Evolutionary conservation across 2,797 vertebrate genomes (phyloP).

Genomic region (Manis pentadactyla): DNA sequence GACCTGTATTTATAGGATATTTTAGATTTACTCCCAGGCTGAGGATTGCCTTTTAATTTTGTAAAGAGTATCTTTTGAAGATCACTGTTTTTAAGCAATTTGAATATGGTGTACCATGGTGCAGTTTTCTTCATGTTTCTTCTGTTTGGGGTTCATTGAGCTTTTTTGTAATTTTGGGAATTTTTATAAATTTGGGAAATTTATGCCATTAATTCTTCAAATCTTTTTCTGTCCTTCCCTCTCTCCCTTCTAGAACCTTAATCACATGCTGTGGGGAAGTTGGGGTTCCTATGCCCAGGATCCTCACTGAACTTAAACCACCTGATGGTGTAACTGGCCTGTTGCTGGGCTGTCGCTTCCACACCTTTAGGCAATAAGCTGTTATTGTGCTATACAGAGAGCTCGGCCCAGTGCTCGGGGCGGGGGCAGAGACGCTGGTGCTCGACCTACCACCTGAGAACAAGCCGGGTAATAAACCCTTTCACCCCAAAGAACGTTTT

Average conservation of each 20-base stretch:
- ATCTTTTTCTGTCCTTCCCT: not conserved
- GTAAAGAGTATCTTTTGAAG: not conserved
- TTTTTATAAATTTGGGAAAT: not conserved
- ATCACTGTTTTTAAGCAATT: conserved; percentile 12
- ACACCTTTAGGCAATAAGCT: no score
- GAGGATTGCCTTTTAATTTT: not conserved
- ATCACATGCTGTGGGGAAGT: not conserved
- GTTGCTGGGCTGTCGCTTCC: no score
- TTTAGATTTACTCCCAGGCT: not conserved
- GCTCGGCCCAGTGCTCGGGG: no score
- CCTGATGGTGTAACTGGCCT: no score
- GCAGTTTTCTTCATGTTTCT: not conserved
- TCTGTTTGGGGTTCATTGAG: not conserved
- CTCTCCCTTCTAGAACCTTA: not conserved
- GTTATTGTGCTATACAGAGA: no score
- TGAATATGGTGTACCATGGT: not conserved
- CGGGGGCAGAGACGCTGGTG: no score
- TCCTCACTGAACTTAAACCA: no score
- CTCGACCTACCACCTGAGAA: no score
- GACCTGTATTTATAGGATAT: not conserved
- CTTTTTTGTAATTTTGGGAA: not conserved
- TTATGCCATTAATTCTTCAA: not conserved
- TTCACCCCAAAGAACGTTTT: no score
- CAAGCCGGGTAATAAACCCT: no score
- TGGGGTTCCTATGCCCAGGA: no score